A percentile compares a stretch with the other conserved stretches of the same genome.
Conservation (phyloP, 2,797 vertebrate species). For the Falco naumanni region DNA sequence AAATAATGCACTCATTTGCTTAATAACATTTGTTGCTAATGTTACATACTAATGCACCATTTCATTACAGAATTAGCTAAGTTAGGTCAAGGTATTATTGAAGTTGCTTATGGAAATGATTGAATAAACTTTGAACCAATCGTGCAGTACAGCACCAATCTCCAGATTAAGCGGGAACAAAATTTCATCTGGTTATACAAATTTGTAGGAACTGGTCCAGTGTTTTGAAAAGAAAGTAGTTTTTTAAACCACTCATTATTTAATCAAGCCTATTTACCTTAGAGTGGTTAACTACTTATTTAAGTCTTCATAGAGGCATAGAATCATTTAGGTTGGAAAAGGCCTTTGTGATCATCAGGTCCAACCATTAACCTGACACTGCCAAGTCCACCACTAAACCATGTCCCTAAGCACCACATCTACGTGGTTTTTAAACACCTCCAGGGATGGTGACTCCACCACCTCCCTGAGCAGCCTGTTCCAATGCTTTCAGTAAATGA, state of each 20-base stretch:
- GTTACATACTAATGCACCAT: background rate
- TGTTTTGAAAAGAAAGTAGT: background rate
- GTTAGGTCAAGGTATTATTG: background rate
- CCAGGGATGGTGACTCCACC: too few species aligned
- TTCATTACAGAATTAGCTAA: background rate
- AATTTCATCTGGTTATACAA: background rate
- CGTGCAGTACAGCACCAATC: background rate
- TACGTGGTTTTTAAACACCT: too few species aligned
- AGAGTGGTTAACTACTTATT: slow-evolving; percentile 1
- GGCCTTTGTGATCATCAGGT: too few species aligned
- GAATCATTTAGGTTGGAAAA: too few species aligned
- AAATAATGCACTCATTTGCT: background rate
- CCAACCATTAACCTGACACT: too few species aligned
- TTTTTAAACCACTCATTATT: background rate
- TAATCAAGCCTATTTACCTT: slow-evolving; percentile 23
- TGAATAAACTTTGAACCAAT: background rate
- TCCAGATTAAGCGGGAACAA: background rate
- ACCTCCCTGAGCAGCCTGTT: too few species aligned
- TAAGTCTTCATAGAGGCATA: slow-evolving; percentile 3
- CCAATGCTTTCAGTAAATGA: too few species aligned
- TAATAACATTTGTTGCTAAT: background rate
- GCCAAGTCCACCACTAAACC: too few species aligned
- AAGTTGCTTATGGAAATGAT: background rate
- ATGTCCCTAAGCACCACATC: too few species aligned
- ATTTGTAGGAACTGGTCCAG: background rate